A percentile compares a stretch with the other conserved stretches of the same genome.
phyloP scores from a whole-genome alignment of 2,797 vertebrate genomes.

The Buceros bicornis region DNA sequence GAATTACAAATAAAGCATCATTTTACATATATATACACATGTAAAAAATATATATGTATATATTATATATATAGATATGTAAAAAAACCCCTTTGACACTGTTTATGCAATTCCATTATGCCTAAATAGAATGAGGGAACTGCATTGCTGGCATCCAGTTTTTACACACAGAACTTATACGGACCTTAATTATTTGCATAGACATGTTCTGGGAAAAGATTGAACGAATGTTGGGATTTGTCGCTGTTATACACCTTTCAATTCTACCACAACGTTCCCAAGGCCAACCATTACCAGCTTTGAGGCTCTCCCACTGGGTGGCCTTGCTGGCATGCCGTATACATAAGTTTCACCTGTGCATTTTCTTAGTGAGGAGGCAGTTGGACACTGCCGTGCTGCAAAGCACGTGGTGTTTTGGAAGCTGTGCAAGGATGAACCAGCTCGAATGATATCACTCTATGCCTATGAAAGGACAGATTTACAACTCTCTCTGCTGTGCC shows the following conservation, averaged over 20 bases:
- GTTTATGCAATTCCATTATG: neutral
- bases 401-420: neutral
- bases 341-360: fast-evolving
- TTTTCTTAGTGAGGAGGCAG: neutral
- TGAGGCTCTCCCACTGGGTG: neutral
- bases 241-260: neutral
- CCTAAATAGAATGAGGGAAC: neutral
- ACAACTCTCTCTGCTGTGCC: neutral
- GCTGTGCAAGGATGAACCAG: neutral
- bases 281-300: neutral
- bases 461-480: neutral
- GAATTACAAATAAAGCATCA: neutral
- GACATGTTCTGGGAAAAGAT: neutral
- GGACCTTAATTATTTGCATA: neutral
- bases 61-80: neutral
- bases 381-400: neutral
- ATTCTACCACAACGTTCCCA: neutral
- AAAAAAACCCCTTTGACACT: neutral
- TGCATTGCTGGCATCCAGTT: neutral
- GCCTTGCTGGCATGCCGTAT: neutral
- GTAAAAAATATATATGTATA: too few species aligned
- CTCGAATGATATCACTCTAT: conserved; percentile 6
- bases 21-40: neutral
- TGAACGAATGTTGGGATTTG: neutral
- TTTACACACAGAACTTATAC: neutral